Base-by-base conservation (phyloP, 2,797 vertebrate genomes). In the Epinephelus awoara region DNA sequence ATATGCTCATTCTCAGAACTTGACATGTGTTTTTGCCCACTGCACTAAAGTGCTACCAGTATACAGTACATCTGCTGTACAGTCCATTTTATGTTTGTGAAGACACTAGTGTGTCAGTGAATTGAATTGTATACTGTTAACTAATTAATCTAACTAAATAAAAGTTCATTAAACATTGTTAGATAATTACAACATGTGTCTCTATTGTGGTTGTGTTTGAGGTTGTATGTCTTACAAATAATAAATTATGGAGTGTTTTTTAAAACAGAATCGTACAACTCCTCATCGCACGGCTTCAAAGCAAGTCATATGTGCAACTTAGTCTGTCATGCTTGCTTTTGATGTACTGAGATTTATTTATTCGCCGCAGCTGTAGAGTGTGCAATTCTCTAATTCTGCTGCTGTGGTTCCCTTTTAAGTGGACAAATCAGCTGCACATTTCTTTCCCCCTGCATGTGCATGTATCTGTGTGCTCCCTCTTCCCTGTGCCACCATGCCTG, bases 101-200 rank as follows among this genome's bases (percentile, higher is more conserved):
- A 94, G 95, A 92, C 94, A 94, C 95, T 91, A 92, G 92, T 94
- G 93, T 95, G 94, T 96, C 93, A 84, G 95, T 96, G 95, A 94
- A 93, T 95, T 95, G 90, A 95, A 95, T 94, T 96, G 95, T 96
- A 96, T 94, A 95, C 94, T 95, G 95, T 94, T 95, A 94, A 93
- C 94, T 94, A 92, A 93, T 94, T 93, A 94, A 95, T 94, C 92
- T 95, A 95, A 94, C 91, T 90, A 91, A 95, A 94, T 94, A 93
- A 95, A 94, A 92, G 84, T 84, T 92, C 91, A 95, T 95, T 94
- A 94, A 95, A 94, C 92, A 93, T 95, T 94, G 93, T 94, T 95
- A 93, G 91, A 93, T 95, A 93, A 94, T 89, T 91, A 84, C 72
- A 76, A 85, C 67, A 74, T 71, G 78, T 86, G 77, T 90, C 78